phyloP scores from a whole-genome alignment of 2,888 invertebrate species.

The Eurytoma californica region DNA sequence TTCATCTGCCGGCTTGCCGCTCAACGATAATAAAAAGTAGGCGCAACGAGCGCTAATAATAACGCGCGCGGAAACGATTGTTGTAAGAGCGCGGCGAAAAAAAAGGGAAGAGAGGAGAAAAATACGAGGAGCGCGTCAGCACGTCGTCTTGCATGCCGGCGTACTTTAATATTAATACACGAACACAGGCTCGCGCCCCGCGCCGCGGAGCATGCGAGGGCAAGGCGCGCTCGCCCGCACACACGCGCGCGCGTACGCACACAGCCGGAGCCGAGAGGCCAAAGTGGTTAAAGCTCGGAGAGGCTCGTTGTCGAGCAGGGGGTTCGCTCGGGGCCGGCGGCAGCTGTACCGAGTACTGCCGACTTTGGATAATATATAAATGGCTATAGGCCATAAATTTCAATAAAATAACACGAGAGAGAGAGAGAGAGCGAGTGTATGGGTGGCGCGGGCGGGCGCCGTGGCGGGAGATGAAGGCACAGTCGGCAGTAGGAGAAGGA shows the following conservation, averaged over 20 bases:
- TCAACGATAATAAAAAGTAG: neutral
- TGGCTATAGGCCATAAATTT: conserved; percentile 67
- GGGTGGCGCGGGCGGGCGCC: conserved; percentile 45
- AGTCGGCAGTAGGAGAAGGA: conserved; percentile 7
- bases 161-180: conserved; percentile 45
- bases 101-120: conserved; percentile 2
- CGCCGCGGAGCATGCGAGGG: conserved; percentile 19
- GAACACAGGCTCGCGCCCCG: conserved; percentile 2
- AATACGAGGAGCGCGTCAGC: conserved; percentile 32
- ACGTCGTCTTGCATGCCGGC: conserved; percentile 32
- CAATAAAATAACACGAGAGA: conserved; percentile 67
- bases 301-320: conserved; percentile 35
- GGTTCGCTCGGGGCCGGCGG: conserved; percentile 51
- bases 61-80: neutral
- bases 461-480: conserved; percentile 45
- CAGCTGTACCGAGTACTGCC: conserved; percentile 55
- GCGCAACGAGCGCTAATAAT: neutral
- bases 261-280: conserved; percentile 12
- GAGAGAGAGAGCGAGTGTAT: conserved; percentile 28
- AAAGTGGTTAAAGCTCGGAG: conserved; percentile 43
- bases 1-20: conserved; percentile 31
- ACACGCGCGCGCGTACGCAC: conserved; percentile 20
- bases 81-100: too few relatives aligned
- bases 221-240: conserved; percentile 28
- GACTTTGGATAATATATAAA: conserved; percentile 61